Base-by-base conservation (phyloP, 2,797 vertebrate genomes). In the Epinephelus awoara region DNA sequence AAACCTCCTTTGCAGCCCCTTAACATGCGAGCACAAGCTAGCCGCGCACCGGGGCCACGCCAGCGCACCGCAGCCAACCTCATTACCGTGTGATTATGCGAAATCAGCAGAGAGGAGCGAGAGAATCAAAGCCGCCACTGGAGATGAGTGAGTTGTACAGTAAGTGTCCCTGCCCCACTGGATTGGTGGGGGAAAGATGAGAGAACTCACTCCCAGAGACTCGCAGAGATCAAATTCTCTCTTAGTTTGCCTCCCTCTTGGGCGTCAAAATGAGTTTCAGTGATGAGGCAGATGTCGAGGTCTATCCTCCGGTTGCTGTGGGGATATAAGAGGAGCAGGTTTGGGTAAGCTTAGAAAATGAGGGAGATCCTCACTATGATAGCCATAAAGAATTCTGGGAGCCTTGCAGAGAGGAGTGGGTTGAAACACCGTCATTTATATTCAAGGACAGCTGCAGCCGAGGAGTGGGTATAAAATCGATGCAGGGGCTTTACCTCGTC, bases 11-110 rank as follows among this genome's bases (percentile, higher is more conserved):
- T 42, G 64, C 80, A 71, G 56, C 55, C 72, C 67, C 47, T 75
- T 70, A 83, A 84, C 80, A 65, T 58, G 51, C 56, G 21, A 57
- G 73, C 75, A 1, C 68, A 13, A 75, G 84, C 79, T 64, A 73
- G 68, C 76, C 11, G n/a, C 5, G 52, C 80, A 13, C 27, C 29
- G 19, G 85, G 82, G 70, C 84, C 70, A 51, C 55, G 72, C 62
- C 68, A 51, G 85, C 63, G 27, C 86, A 55, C 79, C 74, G 58
- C 82, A 80, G 88, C 86, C 89, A 83, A 84, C 77, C 87, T 93
- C 91, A 94, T 94, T 94, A 94, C 74, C 15, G 72, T 9, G 75
- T 85, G 90, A 94, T 94, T 93, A 93, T 93, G 92, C 80, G 62
- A 91, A 92, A 92, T 91, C 89, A 88, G 88, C 90, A 86, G 89